A percentile compares a stretch with the other conserved stretches of the same genome.
phyloP scores from a whole-genome alignment of 2,113 vertebrate genomes.

The Leuciscus idus region DNA sequence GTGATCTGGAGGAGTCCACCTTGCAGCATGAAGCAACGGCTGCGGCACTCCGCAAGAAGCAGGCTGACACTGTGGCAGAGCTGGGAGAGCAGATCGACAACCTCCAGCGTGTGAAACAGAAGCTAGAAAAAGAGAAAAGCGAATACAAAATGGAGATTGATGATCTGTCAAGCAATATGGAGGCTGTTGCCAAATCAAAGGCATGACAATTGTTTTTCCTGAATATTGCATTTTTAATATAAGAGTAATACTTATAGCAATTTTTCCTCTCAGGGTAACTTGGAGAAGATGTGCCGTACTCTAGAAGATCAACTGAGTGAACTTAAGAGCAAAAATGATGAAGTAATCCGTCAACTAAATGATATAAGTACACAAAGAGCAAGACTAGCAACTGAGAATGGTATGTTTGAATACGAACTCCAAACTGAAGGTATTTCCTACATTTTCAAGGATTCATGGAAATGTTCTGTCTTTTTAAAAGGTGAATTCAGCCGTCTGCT shows the following conservation, averaged over 20 bases:
- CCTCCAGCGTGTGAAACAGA: conserved; percentile 90
- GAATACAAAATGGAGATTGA: conserved; percentile 94
- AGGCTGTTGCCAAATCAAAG: conserved; percentile 83
- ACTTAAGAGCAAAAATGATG: conserved; percentile 85
- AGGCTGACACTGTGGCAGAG: conserved; percentile 87
- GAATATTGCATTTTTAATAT: neutral
- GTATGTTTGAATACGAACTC: conserved; percentile 46
- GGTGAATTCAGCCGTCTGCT: conserved; percentile 79
- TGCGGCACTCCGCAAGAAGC: conserved; percentile 83
- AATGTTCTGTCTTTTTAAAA: conserved; percentile 51
- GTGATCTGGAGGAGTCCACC: conserved; percentile 82
- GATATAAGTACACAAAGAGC: conserved; percentile 81
- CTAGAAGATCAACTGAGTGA: conserved; percentile 92
- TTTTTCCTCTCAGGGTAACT: conserved; percentile 58
- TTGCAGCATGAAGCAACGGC: conserved; percentile 88
- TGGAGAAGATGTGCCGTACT: conserved; percentile 86
- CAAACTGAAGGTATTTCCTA: neutral
- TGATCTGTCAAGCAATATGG: conserved; percentile 85
- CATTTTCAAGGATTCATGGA: neutral
- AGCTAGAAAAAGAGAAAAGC: conserved; percentile 95
- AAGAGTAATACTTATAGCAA: conserved; percentile 38
- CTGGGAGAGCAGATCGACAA: conserved; percentile 91
- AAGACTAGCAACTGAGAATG: conserved; percentile 82
- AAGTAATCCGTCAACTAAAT: conserved; percentile 83
- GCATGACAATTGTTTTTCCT: conserved; percentile 43